Percentiles rank a stretch among this genome's conserved stretches.
These are phyloP conservation scores for Lepidothrix coronata DNA, from an alignment of 2,113 vertebrate species.

Conservation along the genomic window DNA sequence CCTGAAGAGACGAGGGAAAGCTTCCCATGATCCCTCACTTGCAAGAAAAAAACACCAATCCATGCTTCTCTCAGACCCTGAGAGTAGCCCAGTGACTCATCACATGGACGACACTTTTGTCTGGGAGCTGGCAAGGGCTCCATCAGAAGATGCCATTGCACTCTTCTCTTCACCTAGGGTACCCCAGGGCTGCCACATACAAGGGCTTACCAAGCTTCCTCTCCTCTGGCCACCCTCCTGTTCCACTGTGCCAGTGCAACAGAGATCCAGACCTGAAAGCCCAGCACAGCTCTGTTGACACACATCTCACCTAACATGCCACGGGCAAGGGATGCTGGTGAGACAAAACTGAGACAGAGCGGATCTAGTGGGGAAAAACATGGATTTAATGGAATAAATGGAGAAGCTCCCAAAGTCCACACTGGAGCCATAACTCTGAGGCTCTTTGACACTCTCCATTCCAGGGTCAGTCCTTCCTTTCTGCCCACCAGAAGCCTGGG, in stretches of 20 bases:
- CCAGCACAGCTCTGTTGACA: background rate
- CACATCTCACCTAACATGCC: background rate
- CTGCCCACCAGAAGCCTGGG: background rate
- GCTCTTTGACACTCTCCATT: background rate
- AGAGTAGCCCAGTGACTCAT: background rate
- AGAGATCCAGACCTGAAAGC: background rate
- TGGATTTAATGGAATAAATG: conserved; percentile 71
- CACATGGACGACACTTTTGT: background rate
- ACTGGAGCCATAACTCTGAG: background rate
- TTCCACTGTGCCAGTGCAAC: background rate
- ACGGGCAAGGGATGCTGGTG: background rate
- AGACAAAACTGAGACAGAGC: conserved; percentile 15
- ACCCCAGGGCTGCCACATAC: background rate
- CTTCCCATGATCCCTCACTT: background rate
- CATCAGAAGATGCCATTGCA: background rate
- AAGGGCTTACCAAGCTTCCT: background rate
- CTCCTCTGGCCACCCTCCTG: background rate
- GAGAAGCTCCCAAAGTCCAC: conserved; percentile 2
- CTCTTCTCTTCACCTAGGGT: background rate
- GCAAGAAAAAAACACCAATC: background rate
- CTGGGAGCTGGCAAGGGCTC: background rate
- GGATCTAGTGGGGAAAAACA: background rate
- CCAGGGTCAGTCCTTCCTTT: conserved; percentile 26
- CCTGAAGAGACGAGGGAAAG: background rate
- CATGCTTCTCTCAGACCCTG: background rate